Evolutionary conservation across 1,140 invertebrate species (phyloP), one percentile per base, ranked within the genome.

Genomic region (Saxidomus purpurata): DNA sequence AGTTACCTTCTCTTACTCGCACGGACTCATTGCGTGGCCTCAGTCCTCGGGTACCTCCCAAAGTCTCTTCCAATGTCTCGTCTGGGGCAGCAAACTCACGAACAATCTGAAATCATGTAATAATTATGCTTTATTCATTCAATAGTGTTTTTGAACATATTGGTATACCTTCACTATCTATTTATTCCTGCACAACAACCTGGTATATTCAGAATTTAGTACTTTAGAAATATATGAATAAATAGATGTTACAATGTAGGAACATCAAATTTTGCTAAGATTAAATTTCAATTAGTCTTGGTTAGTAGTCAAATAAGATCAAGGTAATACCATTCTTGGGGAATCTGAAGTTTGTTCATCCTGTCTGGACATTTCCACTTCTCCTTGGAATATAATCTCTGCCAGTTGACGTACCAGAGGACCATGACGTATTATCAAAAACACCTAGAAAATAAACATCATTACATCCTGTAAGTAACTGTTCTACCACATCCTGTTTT

Each of bases 401-500:
- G 98, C 98, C 84, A 99, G 94, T 0, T 98, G 97, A 93, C 98
- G 97, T 15, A 99, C 98, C 79, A 99, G 96, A 2, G 98, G 98
- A 13, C 97, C 97, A 94, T 99, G 98, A 0, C 97, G 98, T 82
- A 99, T 97, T 87, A 99, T 99, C 43, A 99, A 96, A 96, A 99
- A 99, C n/a, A 99, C 96, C 96, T 96, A 63, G 1, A 91, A 91
- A 77, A 63, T 19, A 34, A n/a, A n/a, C n/a, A n/a, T n/a, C n/a
- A n/a, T n/a, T n/a, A n/a, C n/a, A n/a, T n/a, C n/a, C n/a, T n/a
- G n/a, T n/a, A n/a, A n/a, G n/a, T n/a, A n/a, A n/a, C n/a, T n/a
- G n/a, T n/a, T n/a, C n/a, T n/a, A n/a, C n/a, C n/a, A n/a, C n/a
- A n/a, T n/a, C n/a, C n/a, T n/a, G n/a, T n/a, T n/a, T n/a, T n/a